Base-by-base conservation (phyloP, 2,797 vertebrate species). In the Gymnoscopelus microlampas region DNA sequence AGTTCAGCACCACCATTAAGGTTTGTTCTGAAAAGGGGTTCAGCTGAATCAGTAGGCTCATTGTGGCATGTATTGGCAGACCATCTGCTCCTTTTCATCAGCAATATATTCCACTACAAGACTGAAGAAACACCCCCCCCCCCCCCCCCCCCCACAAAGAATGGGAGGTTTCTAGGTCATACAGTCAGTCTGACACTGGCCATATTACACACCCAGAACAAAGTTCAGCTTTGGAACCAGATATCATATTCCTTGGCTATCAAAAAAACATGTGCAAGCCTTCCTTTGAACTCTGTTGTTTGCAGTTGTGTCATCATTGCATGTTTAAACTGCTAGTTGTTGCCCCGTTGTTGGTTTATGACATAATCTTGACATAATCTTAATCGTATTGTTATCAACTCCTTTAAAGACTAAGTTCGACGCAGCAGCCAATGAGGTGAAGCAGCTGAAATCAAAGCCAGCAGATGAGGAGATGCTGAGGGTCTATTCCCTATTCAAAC, bases 401-500 rank as follows among this genome's bases (percentile, higher is more conserved):
- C 11, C 35, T 29, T 4, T 14, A 0, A 29, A 98, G 97, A 94
- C 90, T 0, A 94, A 94, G 13, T 99, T 98, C 84, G 93, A 97
- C 9, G 91, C 88, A 13, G 96, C 97, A 2, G 96, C 96, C 0
- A 93, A 94, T 71, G 95, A 97, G 58, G 96, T 96, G 73, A 98
- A 97, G 89, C 74, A 90, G 12, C 93, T 99, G 73, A 97, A 95
- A 78, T 47, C 88, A 0, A 93, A 94, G 23, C 96, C 97, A 0
- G 0, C 85, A 0, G 96, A 98, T 44, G 87, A 91, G 2, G 97
- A 98, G 80, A 96, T 98, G 96, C 89, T 98, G 74, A 89, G 89
- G 48, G 39, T 97, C n/a, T 99, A 99, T 75, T 86, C 93, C 50
- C 91, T 94, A 83, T 98, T 89, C 88, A 99, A 99, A 51, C 97